phyloP scores from a whole-genome alignment of 2,113 vertebrate genomes.

The Nerophis lumbriciformis region DNA sequence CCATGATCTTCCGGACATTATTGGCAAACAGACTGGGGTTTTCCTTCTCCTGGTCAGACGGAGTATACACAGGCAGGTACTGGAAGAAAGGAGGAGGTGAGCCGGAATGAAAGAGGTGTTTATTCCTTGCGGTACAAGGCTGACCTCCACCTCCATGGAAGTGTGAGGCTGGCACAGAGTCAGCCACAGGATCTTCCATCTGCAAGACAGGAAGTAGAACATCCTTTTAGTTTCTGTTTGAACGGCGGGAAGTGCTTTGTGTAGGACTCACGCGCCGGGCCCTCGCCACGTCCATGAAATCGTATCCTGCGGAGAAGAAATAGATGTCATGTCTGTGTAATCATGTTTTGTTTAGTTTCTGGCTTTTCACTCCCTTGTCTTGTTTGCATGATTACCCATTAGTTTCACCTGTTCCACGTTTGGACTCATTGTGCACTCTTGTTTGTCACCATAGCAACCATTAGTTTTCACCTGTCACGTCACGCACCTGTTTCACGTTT shows the following conservation, averaged over 20 bases:
- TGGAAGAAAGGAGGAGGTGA: constrained; percentile 30
- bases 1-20: constrained; percentile 89
- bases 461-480: too few species aligned
- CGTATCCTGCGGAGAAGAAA: constrained; percentile 55
- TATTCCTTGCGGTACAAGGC: constrained; percentile 10
- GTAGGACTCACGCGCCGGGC: constrained; percentile 58
- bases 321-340: too few species aligned
- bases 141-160: constrained; percentile 88
- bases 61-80: constrained; percentile 88
- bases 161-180: constrained; percentile 91
- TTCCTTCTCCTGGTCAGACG: constrained; percentile 83
- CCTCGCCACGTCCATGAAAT: constrained; percentile 65
- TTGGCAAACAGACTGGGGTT: constrained; percentile 84
- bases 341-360: too few species aligned
- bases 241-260: neutral
- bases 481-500: too few species aligned
- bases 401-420: too few species aligned
- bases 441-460: too few species aligned
- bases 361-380: too few species aligned
- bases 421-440: too few species aligned
- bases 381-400: too few species aligned
- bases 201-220: constrained; percentile 43
- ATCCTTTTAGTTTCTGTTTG: constrained; percentile 9
- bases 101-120: neutral
- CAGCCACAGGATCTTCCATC: constrained; percentile 90